A percentile compares a stretch with the other conserved stretches of the same genome.
Evolutionary conservation across 2,888 invertebrate species (phyloP).

Genomic region (Celastrina argiolus): DNA sequence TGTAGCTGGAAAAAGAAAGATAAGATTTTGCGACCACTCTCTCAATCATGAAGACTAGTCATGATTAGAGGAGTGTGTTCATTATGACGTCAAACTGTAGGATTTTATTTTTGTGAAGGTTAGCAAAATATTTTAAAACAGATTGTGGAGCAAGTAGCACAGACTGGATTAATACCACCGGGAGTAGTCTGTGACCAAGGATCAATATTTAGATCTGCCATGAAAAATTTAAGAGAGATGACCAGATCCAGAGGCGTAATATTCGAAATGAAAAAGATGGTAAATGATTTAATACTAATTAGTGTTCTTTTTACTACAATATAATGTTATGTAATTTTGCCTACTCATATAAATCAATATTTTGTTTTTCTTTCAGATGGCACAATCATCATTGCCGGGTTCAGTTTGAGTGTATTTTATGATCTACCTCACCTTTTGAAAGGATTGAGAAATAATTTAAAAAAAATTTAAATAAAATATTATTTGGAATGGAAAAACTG

Average conservation of each 20-base stretch:
- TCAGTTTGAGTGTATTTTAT: constrained; percentile 29
- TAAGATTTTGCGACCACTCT: constrained; percentile 32
- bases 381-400: constrained; percentile 29
- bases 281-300: constrained; percentile 21
- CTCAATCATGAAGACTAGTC: too few species aligned
- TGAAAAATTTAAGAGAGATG: constrained; percentile 28
- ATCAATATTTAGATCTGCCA: constrained; percentile 32
- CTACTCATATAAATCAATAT: too few species aligned
- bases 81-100: constrained; percentile 24
- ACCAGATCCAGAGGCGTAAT: constrained; percentile 25
- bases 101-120: constrained; percentile 37
- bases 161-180: constrained; percentile 31
- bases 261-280: constrained; percentile 24
- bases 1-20: constrained; percentile 27
- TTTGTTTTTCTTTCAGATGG: constrained; percentile 33
- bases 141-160: constrained; percentile 27
- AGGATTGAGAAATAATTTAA: neutral
- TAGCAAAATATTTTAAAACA: constrained; percentile 34
- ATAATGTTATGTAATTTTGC: too few species aligned
- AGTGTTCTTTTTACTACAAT: too few species aligned
- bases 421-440: constrained; percentile 32
- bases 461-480: constrained; percentile 27
- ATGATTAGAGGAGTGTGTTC: constrained; percentile 34
- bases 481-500: constrained; percentile 23
- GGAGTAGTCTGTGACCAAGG: constrained; percentile 36